Evolutionary conservation across 2,797 vertebrate species (phyloP).

Genomic region (Aphelocoma californica): DNA sequence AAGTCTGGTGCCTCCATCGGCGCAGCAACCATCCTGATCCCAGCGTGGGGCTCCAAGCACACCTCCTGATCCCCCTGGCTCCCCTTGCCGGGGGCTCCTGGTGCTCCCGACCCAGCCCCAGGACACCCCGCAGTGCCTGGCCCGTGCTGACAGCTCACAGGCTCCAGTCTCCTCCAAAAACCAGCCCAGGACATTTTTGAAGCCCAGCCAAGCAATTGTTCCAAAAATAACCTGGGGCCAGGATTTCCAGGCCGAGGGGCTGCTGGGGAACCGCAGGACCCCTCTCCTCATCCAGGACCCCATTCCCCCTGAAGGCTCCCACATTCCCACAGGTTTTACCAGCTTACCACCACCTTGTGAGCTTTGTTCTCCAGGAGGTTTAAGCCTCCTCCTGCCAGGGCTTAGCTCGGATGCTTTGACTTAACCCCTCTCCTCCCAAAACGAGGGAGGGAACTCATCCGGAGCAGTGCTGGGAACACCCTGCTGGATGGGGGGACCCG

Average conservation of each 20-base stretch:
- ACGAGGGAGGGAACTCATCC: neutral
- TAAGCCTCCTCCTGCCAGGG: neutral
- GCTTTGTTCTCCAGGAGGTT: neutral
- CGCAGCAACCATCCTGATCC: accelerated
- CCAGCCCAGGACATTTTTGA: slow-evolving; percentile 4
- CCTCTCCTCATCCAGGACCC: neutral
- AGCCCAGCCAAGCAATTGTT: slow-evolving; percentile 2
- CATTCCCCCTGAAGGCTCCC: neutral
- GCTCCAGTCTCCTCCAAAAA: neutral
- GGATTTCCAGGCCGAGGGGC: neutral
- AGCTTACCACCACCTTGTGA: slow-evolving; percentile 5
- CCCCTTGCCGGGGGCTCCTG: neutral
- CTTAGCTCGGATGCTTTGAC: neutral
- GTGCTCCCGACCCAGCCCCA: neutral
- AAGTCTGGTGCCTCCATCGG: accelerated
- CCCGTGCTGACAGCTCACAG: neutral
- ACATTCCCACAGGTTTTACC: slow-evolving; percentile 35
- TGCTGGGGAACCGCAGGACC: accelerated
- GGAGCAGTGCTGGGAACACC: neutral
- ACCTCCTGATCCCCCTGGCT: neutral
- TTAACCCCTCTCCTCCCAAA: slow-evolving; percentile 34
- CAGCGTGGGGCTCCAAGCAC: neutral
- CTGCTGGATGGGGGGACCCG: accelerated
- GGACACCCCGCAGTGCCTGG: neutral
- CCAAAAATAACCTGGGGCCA: slow-evolving; percentile 29